Percentiles rank a stretch among this genome's conserved stretches.
Evolutionary conservation across 2,888 invertebrate species (phyloP).

Genomic region (Pseudococcus longispinus): DNA sequence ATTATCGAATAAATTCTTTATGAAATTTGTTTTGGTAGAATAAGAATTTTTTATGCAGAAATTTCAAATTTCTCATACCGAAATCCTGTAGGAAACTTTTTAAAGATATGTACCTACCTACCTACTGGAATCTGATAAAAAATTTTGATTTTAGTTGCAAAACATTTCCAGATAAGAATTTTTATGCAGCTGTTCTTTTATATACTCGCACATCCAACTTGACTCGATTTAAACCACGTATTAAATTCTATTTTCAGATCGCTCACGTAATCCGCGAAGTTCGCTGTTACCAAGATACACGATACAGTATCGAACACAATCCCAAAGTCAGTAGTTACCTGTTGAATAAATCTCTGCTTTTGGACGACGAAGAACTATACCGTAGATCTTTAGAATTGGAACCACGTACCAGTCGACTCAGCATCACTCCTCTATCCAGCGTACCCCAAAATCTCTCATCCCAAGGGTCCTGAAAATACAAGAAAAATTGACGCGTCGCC

Average conservation of each 20-base stretch:
- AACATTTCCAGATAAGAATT: no score
- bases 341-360: slow-evolving; percentile 77
- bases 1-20: no score
- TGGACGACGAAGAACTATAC: slow-evolving; percentile 84
- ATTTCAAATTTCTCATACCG: no score
- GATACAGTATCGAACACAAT: slow-evolving; percentile 88
- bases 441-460: slow-evolving; percentile 58
- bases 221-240: not conserved
- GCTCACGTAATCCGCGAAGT: slow-evolving; percentile 92
- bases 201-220: no score
- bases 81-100: no score
- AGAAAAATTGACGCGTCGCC: slow-evolving; percentile 5
- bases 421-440: slow-evolving; percentile 62
- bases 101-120: no score
- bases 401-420: slow-evolving; percentile 74
- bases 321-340: slow-evolving; percentile 80
- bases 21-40: no score
- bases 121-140: no score
- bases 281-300: slow-evolving; percentile 87
- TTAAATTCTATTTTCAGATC: slow-evolving; percentile 70
- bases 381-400: slow-evolving; percentile 82
- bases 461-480: slow-evolving; percentile 44
- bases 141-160: no score
- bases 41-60: no score
- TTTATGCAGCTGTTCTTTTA: no score